Base-by-base conservation (phyloP, 2,888 invertebrate species). In the Scrobipalpa costella region DNA sequence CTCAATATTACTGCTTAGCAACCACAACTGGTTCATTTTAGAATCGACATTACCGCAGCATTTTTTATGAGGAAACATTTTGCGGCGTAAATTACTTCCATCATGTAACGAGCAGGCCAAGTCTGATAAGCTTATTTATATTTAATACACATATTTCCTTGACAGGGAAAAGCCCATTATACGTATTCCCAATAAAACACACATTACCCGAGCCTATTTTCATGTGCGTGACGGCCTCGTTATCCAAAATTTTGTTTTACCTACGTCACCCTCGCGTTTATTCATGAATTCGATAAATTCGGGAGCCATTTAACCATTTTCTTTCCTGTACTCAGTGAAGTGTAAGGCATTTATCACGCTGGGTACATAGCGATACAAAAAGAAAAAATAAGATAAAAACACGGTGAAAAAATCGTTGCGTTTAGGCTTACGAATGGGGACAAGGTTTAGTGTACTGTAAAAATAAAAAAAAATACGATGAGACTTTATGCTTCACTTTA, bases 331-430 rank as follows among this genome's bases (percentile, higher is more conserved):
- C 69, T 73, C 73, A 73, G 66, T 75, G 74, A 73, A 74, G 73
- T 76, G 74, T 73, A 67, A 73, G 71, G 69, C 75, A 78, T 78
- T 78, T 74, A 77, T 79, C 78, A 78, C 73, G 66, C 69, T 70
- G 72, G 70, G 68, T 73, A 68, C 69, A 71, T 69, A 70, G 69
- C 67, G 73, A 73, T 73, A 74, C 70, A 69, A 69, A 68, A 73
- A 74, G 74, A 70, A 68, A n/a, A 74, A 73, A 69, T 71, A 72
- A 63, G 61, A 57, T 63, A 55, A 52, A 62, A 63, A 62, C 50
- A 52, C 38, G 50, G 17, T n/a, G 21, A 49, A 61, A 52, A 61
- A 52, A 38, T 52, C 38, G 61, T 17, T n/a, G 15, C 52, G 38
- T 52, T 61, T 61, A 52, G 52, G 61, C 38, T 27, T 61, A 61